Percentiles rank a stretch among this genome's conserved stretches.
Evolutionary conservation across 2,888 invertebrate genomes (phyloP).

Genomic region (Scelioninae gen. 2): DNA sequence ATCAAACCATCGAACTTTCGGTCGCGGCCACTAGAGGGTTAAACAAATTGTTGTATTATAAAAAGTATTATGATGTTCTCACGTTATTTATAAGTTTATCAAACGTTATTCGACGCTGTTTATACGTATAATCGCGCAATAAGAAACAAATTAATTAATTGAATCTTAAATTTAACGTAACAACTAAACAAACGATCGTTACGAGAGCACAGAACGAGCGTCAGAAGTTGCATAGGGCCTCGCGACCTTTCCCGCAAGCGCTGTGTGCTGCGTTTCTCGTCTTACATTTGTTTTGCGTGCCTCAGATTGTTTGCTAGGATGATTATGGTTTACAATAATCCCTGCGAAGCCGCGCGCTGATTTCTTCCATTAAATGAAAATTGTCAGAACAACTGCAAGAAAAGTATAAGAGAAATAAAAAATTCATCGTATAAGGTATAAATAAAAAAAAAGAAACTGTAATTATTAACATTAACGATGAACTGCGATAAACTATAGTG

Average conservation of each 20-base stretch:
- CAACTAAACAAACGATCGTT: conserved; percentile 14
- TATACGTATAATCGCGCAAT: conserved; percentile 48
- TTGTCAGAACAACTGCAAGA: too few relatives aligned
- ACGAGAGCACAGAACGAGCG: conserved; percentile 33
- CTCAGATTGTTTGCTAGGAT: conserved; percentile 51
- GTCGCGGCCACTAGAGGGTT: conserved; percentile 42
- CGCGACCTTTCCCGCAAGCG: conserved; percentile 26
- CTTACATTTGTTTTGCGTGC: conserved; percentile 45
- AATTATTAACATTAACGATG: conserved; percentile 53
- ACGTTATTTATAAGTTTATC: conserved; percentile 59
- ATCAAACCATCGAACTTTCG: conserved; percentile 18
- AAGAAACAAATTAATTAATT: conserved; percentile 36
- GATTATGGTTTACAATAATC: conserved; percentile 47
- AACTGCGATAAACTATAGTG: conserved; percentile 57
- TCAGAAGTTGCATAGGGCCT: conserved; percentile 28
- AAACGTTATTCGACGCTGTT: conserved; percentile 56
- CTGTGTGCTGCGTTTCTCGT: conserved; percentile 38
- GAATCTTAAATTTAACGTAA: conserved; percentile 20
- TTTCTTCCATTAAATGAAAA: too few relatives aligned
- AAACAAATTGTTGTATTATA: conserved; percentile 58
- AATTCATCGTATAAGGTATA: conserved; percentile 41
- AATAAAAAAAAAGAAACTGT: conserved; percentile 43
- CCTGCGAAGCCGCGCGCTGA: conserved; percentile 34
- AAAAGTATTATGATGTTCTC: conserved; percentile 59
- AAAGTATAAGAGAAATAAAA: conserved; percentile 36